Base-by-base conservation (phyloP, 37 sponge, comb jelly and placozoan genomes). In the Theonella swinhoei region DNA sequence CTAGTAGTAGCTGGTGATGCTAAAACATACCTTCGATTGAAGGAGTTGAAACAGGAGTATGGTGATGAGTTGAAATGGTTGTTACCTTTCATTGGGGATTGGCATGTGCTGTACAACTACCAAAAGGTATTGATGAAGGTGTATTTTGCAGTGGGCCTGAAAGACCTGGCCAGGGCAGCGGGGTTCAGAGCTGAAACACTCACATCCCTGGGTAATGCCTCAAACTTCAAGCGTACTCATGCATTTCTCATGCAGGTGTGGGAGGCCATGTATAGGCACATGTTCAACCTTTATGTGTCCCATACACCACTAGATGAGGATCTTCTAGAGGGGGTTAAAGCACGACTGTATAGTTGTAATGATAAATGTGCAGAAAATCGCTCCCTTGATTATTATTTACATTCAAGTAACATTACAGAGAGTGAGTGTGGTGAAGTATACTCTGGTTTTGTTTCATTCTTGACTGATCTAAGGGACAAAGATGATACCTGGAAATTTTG, bases 1-100 rank as follows among this genome's bases (percentile, higher is more conserved):
- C n/a, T n/a, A n/a, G n/a, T n/a, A 63, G 33, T 70, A 9, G 34
- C 38, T 70, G 72, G 72, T 37, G 72, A 70, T 36, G 34, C 38
- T 7, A 70, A 70, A 70, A 70, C 72, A 37, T 70, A 9, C 38
- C 38, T 37, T 36, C 72, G 8, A 3, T 29, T 70, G 72, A 32
- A 37, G 38, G 38, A 70, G 5, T 35, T 70, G 5, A 32, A 70
- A 3, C 38, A 32, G 38, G 30, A 70, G 72, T 70, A 70, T 36
- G 72, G 72, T 7, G 31, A 35, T 70, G 72, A 70, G 72, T n/a
- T n/a, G n/a, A n/a, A n/a, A n/a, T n/a, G n/a, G n/a, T n/a, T n/a
- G n/a, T n/a, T n/a, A n/a, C n/a, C n/a, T n/a, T n/a, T n/a, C n/a
- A n/a, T n/a, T n/a, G n/a, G n/a, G n/a, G n/a, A n/a, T n/a, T n/a